Evolutionary conservation across 2,797 vertebrate species (phyloP), one percentile per base, ranked within the genome.

Genomic region (Sitta carolinensis): DNA sequence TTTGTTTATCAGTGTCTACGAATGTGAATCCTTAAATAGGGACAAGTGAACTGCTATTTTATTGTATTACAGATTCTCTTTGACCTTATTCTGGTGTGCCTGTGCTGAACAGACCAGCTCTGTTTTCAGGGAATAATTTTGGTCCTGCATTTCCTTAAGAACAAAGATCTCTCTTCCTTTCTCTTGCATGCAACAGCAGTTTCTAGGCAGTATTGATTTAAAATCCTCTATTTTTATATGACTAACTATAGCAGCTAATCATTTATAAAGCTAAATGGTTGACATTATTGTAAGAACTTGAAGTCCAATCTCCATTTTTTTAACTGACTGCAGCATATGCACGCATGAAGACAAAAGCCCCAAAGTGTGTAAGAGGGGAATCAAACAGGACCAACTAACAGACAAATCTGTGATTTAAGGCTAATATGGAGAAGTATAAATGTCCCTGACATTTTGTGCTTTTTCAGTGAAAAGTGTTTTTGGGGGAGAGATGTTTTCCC

Each of bases 131-230:
- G 45, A 67, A 40, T 57, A 38, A 29, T 84, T 87, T 74, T 54
- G n/a, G 40, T 77, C 58, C 55, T 80, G 19, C 32, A 11, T 62
- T 90, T 82, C 38, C 75, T 76, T 52, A 83, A 64, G 1, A 16
- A 85, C 25, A 84, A 27, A 86, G 26, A 48, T 57, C 9, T 16
- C 8, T 87, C 64, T 93, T 90, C 67, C 19, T 87, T 75, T 68
- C 50, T 92, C 29, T 61, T 59, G 30, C 45, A 36, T 69, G 48
- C 27, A 75, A 38, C 43, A 68, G 30, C n/a, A 80, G 81, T 87
- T 94, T 85, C 93, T 77, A 90, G 69, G 89, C 78, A 89, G 52
- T 66, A 51, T 54, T 86, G 73, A 63, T 73, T 94, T 84, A 9
- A 92, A 81, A 62, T 55, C 20, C 43, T 67, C 83, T 86, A 48